Evolutionary conservation across 2,113 vertebrate species (phyloP), one percentile per base, ranked within the genome.

Genomic region (Zapus hudsonius): DNA sequence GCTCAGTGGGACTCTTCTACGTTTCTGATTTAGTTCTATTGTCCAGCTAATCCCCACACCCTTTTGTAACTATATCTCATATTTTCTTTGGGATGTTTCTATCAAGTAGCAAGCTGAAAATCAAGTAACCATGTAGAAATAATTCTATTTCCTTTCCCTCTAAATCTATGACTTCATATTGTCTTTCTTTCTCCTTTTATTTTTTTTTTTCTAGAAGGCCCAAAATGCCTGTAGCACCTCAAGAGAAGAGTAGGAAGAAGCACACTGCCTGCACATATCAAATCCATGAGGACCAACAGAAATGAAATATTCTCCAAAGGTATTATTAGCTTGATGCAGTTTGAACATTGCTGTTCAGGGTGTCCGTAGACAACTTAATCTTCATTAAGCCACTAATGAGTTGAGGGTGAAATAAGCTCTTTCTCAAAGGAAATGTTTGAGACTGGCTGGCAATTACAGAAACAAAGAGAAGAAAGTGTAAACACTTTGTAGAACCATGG

Each of bases 341-440:
- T 78, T 90, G 90, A 95, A 94, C 91, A 84, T 90, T 97, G 22
- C 91, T 96, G 92, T 94, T 97, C 92, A 84, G 82, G 96, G 96
- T 97, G 93, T 91, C 88, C 95, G 66, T 97, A 97, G 98, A 96
- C 95, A 97, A 90, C 96, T 98, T 98, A 96, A 91, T 80, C 94
- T 73, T 33, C 84, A 96, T 97, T 97, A 98, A 98, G 80, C 75
- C 55, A 55, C 94, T 97, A 97, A 98, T 96, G 92, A 97, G 82
- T 89, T 0, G 83, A 96, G 98, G 80, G 92, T 92, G 85, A 84
- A 97, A 97, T 98, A 97, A 97, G 52, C 75, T 87, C 40, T 87
- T 95, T 96, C 97, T 96, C 95, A 97, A 96, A 97, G 95, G 90
- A 97, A 96, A 94, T 94, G n/a, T n/a, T n/a, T n/a, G n/a, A 95